A percentile compares a stretch with the other conserved stretches of the same genome.
Evolutionary conservation across 2,888 invertebrate genomes (phyloP).

Genomic region (Mimachlamys varia): DNA sequence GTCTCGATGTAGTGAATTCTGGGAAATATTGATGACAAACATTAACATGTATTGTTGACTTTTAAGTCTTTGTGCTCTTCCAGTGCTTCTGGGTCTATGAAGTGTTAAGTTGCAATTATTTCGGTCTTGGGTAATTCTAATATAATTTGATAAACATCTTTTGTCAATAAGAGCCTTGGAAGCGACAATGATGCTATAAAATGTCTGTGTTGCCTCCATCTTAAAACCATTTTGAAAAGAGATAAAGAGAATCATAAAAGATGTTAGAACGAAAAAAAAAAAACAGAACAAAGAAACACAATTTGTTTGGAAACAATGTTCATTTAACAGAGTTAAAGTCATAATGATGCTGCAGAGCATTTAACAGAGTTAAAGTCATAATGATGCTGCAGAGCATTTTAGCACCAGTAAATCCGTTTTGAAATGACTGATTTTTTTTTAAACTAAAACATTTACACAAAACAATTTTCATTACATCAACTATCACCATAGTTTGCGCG

Average conservation of each 20-base stretch:
- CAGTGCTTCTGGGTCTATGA: background rate
- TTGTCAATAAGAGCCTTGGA: background rate
- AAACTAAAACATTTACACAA: no score
- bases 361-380: background rate
- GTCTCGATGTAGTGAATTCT: no score
- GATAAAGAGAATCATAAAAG: background rate
- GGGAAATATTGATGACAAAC: no score
- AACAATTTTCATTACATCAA: no score
- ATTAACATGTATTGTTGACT: no score
- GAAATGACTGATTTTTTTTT: no score
- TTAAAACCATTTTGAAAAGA: background rate
- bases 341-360: background rate
- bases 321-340: no score
- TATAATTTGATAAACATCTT: background rate
- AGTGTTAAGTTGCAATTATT: background rate
- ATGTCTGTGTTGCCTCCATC: background rate
- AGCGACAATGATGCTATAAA: background rate
- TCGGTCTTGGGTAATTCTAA: background rate
- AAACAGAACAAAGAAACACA: background rate
- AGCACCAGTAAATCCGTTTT: background rate
- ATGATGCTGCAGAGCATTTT: background rate
- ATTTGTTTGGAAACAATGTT: no score
- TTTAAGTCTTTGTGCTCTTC: background rate
- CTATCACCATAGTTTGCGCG: no score
- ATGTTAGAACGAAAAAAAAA: conserved; percentile 23